Percentiles rank a stretch among this genome's conserved stretches.
Evolutionary conservation across 2,888 invertebrate species (phyloP).

Genomic region (Saturnia pavonia): DNA sequence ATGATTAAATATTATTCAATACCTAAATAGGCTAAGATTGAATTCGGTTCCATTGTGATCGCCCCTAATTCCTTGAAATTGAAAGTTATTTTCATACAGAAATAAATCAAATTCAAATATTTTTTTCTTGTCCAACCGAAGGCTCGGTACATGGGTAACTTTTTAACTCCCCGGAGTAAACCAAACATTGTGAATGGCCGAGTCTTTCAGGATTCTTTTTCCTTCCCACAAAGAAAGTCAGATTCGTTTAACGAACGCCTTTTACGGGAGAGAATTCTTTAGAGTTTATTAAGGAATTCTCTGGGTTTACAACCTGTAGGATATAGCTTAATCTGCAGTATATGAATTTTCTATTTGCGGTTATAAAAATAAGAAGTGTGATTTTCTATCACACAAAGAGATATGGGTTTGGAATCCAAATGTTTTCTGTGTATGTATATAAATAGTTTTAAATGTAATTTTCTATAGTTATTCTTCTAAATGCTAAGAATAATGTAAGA

Average conservation of each 20-base stretch:
- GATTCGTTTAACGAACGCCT: conserved; percentile 68
- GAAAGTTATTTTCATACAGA: conserved; percentile 25
- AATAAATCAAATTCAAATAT: conserved; percentile 52
- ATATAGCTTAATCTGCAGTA: not conserved
- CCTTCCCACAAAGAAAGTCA: conserved; percentile 67
- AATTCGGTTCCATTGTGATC: not conserved
- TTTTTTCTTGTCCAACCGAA: conserved; percentile 52
- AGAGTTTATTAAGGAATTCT: conserved; percentile 61
- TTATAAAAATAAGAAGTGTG: not conserved
- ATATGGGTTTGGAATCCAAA: too few relatives aligned
- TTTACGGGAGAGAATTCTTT: conserved; percentile 66
- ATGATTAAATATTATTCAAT: conserved; percentile 15
- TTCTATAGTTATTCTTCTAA: not conserved
- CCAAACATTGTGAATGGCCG: conserved; percentile 64
- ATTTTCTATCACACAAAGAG: not conserved
- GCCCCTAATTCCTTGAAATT: conserved; percentile 3
- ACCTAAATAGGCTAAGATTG: not conserved
- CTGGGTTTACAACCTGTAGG: not conserved
- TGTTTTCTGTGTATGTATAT: too few relatives aligned
- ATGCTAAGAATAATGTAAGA: not conserved
- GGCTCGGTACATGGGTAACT: conserved; percentile 54
- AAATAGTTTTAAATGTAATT: not conserved
- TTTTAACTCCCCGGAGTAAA: conserved; percentile 63
- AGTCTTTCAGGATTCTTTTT: conserved; percentile 64
- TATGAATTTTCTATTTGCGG: not conserved